Conservation (phyloP, 2,113 vertebrate genomes). For the Dromiciops gliroides region DNA sequence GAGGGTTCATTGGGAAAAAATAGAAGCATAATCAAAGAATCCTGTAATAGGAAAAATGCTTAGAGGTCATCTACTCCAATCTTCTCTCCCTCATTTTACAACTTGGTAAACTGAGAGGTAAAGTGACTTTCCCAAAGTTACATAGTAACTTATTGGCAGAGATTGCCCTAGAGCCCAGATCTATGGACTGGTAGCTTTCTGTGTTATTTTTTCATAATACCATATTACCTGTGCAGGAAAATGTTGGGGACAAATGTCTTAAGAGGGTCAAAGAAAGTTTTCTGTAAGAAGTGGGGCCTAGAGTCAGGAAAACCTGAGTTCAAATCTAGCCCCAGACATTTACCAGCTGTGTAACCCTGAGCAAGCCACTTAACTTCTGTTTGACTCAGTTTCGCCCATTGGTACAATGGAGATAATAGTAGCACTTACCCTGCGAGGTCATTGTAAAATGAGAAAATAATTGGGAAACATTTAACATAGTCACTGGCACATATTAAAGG, state of each 20-base stretch:
- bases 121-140: background rate
- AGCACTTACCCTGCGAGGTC: background rate
- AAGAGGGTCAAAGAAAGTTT: slow-evolving; percentile 20
- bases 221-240: background rate
- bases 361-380: background rate
- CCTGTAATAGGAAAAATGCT: background rate
- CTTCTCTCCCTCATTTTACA: background rate
- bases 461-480: background rate
- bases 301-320: background rate
- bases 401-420: background rate
- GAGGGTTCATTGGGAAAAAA: slow-evolving; percentile 57
- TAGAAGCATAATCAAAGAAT: background rate
- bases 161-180: background rate
- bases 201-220: background rate
- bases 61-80: background rate
- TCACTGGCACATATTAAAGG: background rate
- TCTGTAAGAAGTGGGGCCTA: slow-evolving; percentile 23
- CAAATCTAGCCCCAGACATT: background rate
- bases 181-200: background rate
- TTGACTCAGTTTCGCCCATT: background rate
- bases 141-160: background rate
- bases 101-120: background rate
- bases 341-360: background rate
- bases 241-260: background rate
- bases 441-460: background rate